These are phyloP conservation scores for Chlamydotis undulata DNA, from an alignment of 2,113 vertebrate genomes.

Conservation along the genomic window DNA sequence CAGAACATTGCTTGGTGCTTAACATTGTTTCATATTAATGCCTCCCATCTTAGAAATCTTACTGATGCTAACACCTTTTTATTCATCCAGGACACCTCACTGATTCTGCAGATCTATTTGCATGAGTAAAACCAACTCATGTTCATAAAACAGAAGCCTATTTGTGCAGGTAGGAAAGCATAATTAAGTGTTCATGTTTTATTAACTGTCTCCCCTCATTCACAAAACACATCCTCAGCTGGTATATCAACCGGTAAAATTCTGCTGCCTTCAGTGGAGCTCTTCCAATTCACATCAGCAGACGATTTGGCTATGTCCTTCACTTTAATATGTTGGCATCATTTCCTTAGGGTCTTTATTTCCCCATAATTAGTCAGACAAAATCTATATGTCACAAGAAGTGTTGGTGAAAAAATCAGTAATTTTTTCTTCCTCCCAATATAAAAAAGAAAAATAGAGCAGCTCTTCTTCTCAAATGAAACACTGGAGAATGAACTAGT, in stretches of 20 bases:
- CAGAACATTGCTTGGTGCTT: neutral
- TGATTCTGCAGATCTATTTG: neutral
- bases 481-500: neutral
- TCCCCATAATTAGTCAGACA: neutral
- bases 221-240: neutral
- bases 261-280: neutral
- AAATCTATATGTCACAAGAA: neutral
- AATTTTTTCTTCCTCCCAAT: neutral
- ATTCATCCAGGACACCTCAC: neutral
- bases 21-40: neutral
- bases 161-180: neutral
- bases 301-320: neutral
- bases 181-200: constrained; percentile 27
- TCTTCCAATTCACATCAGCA: neutral
- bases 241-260: neutral
- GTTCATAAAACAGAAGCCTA: neutral
- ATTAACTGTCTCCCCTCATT: neutral
- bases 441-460: neutral
- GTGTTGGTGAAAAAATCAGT: neutral
- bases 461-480: neutral
- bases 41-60: neutral
- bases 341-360: neutral
- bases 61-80: neutral
- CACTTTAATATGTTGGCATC: neutral
- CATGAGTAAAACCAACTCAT: neutral